phyloP scores from a whole-genome alignment of 2,888 invertebrate species.

The Nebria salina region DNA sequence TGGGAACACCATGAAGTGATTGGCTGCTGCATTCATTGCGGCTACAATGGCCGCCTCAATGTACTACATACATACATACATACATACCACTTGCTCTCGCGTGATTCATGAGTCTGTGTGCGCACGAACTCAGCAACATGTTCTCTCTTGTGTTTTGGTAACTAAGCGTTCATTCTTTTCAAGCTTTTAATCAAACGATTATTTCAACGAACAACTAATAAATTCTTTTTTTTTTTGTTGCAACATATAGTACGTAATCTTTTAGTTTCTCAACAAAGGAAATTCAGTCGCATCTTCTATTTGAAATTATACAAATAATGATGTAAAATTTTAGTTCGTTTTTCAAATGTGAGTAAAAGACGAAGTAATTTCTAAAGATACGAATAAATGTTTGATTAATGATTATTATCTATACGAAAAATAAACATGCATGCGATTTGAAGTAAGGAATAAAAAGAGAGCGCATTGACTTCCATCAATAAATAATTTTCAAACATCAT shows the following conservation, averaged over 20 bases:
- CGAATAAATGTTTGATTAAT: not conserved
- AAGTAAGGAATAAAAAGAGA: not conserved
- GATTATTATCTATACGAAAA: not conserved
- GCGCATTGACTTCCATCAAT: not conserved
- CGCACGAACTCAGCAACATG: not conserved
- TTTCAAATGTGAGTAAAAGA: too few species aligned
- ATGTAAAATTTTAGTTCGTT: too few species aligned
- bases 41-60: conserved; percentile 37
- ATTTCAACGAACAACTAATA: not conserved
- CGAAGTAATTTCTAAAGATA: not conserved
- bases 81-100: not conserved
- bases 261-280: too few species aligned
- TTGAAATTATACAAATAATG: too few species aligned
- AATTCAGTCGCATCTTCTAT: too few species aligned
- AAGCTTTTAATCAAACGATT: not conserved
- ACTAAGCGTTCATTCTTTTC: not conserved
- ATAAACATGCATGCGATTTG: not conserved
- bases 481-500: not conserved
- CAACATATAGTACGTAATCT: not conserved
- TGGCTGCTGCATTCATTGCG: conserved; percentile 23
- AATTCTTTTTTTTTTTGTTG: not conserved
- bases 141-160: not conserved
- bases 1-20: conserved; percentile 26
- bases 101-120: conserved; percentile 8
- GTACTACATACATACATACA: not conserved